These are phyloP conservation scores for Nematolebias whitei DNA, from an alignment of 2,113 vertebrate genomes.

Conservation along the genomic window DNA sequence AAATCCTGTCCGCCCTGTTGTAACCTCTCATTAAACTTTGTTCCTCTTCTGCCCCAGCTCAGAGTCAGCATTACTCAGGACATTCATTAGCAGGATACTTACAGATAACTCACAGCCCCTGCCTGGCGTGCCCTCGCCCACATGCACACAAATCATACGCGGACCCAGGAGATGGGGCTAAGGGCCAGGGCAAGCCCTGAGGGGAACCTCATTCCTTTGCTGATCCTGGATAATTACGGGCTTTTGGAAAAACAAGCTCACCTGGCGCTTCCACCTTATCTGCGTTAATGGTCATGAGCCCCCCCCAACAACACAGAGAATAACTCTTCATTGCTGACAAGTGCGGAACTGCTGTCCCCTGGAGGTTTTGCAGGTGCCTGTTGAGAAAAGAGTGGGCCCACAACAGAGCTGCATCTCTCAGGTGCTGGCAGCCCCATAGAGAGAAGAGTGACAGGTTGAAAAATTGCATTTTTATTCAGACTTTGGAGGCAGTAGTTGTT, in stretches of 20 bases:
- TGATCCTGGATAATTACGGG: conserved; percentile 69
- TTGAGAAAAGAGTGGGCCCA: conserved; percentile 38
- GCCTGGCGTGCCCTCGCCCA: not conserved
- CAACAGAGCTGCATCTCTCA: conserved; percentile 38
- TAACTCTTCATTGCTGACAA: conserved; percentile 59
- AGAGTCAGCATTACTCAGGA: conserved; percentile 41
- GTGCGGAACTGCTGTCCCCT: conserved; percentile 39
- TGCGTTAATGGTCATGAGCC: conserved; percentile 63
- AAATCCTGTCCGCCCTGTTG: conserved; percentile 35
- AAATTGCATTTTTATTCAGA: conserved; percentile 64
- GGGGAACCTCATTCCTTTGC: conserved; percentile 54
- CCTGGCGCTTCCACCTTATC: conserved; percentile 64
- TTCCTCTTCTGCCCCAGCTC: conserved; percentile 11
- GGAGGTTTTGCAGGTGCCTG: conserved; percentile 34
- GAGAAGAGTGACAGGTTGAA: conserved; percentile 68
- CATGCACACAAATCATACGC: conserved; percentile 6
- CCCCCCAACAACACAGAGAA: conserved; percentile 54
- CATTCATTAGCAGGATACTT: conserved; percentile 60
- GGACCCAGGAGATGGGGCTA: conserved; percentile 41
- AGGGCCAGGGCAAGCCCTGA: conserved; percentile 47
- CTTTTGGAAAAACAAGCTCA: conserved; percentile 63
- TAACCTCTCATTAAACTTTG: conserved; percentile 43
- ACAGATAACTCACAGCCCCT: conserved; percentile 5
- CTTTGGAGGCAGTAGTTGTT: conserved; percentile 34
- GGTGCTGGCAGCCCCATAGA: conserved; percentile 44